Evolutionary conservation across 2,113 vertebrate genomes (phyloP), one percentile per base, ranked within the genome.

Genomic region (Catharus minimus): DNA sequence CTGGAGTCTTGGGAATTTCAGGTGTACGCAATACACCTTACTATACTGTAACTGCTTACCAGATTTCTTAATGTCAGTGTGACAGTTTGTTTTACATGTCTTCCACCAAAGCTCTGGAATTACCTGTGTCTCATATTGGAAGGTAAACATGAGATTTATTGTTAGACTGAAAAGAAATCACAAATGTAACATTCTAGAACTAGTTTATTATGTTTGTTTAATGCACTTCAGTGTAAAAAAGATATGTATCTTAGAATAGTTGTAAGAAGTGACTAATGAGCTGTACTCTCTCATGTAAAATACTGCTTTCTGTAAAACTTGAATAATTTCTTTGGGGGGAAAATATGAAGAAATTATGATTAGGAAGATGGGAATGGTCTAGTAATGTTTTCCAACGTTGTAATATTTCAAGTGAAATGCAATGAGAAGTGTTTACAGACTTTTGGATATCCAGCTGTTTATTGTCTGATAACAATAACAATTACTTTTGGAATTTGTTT

Each of bases 231-330:
- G 33, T 61, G 20, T 68, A 38, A 36, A 67, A 82, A 71, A 20
- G 2, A 7, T 60, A 14, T 0, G 0, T 47, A 9, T 68, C 53
- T 36, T 50, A 22, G 44, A 60, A 26, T 7, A 49, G 43, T 50
- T 38, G 2, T 22, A 66, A 68, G 38, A n/a, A 53, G 27, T 56
- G 75, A 47, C 9, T 68, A 50, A 41, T 28, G 41, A 84, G 24
- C 36, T 86, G 15, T 80, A 36, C 43, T 62, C 36, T 69, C 27
- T 52, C 60, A 38, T 50, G 38, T 78, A 8, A 58, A 86, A 56
- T 71, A 17, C 23, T 78, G 46, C 4, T 74, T 47, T 74, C 57
- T 62, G 19, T 47, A 46, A 58, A 76, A 39, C 10, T 68, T 65
- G 1, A 75, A 52, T 20, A 22, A 19, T 91, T 69, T 60, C 7